phyloP scores from a whole-genome alignment of 2,113 vertebrate species.

The Physeter macrocephalus region DNA sequence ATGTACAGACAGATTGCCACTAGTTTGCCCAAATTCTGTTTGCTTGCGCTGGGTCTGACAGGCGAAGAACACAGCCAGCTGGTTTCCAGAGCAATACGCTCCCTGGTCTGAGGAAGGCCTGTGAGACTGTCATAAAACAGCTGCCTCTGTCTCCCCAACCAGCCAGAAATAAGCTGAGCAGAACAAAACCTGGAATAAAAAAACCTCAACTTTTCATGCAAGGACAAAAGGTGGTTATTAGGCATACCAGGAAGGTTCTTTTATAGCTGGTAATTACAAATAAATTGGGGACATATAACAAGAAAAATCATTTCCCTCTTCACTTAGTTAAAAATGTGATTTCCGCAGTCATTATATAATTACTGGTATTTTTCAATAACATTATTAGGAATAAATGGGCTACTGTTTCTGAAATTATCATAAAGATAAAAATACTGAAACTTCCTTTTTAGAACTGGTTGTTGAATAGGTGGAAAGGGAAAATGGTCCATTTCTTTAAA shows the following conservation, averaged over 20 bases:
- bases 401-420: slow-evolving; percentile 80
- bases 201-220: slow-evolving; percentile 86
- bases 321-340: slow-evolving; percentile 85
- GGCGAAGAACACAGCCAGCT: slow-evolving; percentile 79
- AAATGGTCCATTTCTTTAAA: slow-evolving; percentile 59
- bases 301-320: slow-evolving; percentile 84
- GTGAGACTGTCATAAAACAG: slow-evolving; percentile 80
- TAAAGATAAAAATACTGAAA: slow-evolving; percentile 81
- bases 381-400: slow-evolving; percentile 80
- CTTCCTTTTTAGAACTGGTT: slow-evolving; percentile 75
- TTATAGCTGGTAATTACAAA: slow-evolving; percentile 86
- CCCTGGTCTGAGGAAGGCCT: slow-evolving; percentile 75
- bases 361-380: slow-evolving; percentile 83
- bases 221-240: slow-evolving; percentile 88
- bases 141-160: slow-evolving; percentile 83
- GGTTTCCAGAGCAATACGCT: slow-evolving; percentile 79
- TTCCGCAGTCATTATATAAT: slow-evolving; percentile 86
- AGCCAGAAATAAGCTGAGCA: slow-evolving; percentile 83
- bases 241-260: slow-evolving; percentile 87
- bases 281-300: slow-evolving; percentile 84
- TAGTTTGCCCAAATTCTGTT: slow-evolving; percentile 73
- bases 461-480: slow-evolving; percentile 59
- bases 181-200: slow-evolving; percentile 85
- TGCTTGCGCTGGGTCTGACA: slow-evolving; percentile 77
- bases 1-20: slow-evolving; percentile 68